Conservation (phyloP, 2,113 vertebrate genomes). For the Pagrus major region DNA sequence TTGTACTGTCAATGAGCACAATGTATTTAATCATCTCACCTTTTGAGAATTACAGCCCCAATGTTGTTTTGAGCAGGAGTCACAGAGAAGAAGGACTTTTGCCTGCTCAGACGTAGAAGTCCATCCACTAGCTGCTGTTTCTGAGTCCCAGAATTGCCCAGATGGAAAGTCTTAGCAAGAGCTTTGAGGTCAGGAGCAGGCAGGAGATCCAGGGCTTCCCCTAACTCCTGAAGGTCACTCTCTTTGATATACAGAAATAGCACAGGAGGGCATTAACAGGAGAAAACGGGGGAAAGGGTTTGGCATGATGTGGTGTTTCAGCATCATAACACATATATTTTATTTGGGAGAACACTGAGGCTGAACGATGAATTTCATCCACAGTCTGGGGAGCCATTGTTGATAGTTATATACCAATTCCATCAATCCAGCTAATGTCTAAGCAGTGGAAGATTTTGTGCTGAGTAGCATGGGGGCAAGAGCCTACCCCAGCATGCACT, state of each 20-base stretch:
- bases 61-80: conserved; percentile 78
- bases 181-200: conserved; percentile 91
- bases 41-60: conserved; percentile 89
- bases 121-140: conserved; percentile 90
- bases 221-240: conserved; percentile 88
- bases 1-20: neutral
- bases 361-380: neutral
- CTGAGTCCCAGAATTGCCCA: conserved; percentile 85
- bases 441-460: neutral
- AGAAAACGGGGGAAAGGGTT: neutral
- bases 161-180: conserved; percentile 92
- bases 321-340: neutral
- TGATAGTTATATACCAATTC: too few relatives aligned
- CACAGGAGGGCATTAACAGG: neutral
- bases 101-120: conserved; percentile 88
- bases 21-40: conserved; percentile 75
- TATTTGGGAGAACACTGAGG: neutral
- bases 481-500: too few relatives aligned
- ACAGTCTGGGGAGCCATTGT: too few relatives aligned
- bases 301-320: neutral
- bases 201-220: conserved; percentile 91
- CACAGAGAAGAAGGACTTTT: conserved; percentile 88
- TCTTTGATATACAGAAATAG: conserved; percentile 77
- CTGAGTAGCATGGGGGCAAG: neutral
- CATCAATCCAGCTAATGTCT: neutral